phyloP scores from a whole-genome alignment of 1,140 invertebrate species.

The Caenorhabditis latens region DNA sequence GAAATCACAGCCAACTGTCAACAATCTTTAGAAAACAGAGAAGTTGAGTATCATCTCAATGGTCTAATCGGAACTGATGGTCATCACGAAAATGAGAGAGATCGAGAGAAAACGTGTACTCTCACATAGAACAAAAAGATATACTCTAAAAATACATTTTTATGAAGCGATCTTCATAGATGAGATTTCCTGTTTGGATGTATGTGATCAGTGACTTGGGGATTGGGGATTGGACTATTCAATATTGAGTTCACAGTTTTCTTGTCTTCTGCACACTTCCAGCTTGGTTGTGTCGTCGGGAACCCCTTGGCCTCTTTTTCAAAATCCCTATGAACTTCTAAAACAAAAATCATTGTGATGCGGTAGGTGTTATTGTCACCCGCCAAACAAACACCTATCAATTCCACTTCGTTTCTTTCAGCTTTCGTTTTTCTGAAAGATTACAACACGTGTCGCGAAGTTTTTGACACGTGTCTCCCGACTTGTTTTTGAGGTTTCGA shows the following conservation, averaged over 20 bases:
- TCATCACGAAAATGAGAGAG: neutral
- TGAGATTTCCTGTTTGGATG: neutral
- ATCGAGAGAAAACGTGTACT: neutral
- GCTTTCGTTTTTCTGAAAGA: neutral
- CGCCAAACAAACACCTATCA: conserved; percentile 37
- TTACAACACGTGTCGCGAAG: conserved; percentile 7
- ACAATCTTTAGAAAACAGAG: conserved; percentile 45
- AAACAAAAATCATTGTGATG: neutral
- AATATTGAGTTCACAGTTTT: too few species aligned
- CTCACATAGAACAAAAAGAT: neutral
- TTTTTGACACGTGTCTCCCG: conserved; percentile 11
- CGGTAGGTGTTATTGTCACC: conserved; percentile 8
- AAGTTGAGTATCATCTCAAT: neutral
- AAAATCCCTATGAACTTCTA: neutral
- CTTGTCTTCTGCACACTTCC: too few species aligned
- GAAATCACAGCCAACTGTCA: conserved; percentile 24
- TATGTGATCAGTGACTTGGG: neutral
- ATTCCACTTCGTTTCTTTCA: neutral
- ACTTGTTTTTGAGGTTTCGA: conserved; percentile 27
- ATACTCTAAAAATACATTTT: neutral
- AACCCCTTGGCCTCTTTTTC: neutral
- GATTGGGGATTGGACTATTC: too few species aligned
- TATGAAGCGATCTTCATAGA: neutral
- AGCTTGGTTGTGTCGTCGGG: too few species aligned
- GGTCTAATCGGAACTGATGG: neutral